Percentiles rank a stretch among this genome's conserved stretches.
These are phyloP conservation scores for Drosophila nigricruria DNA, from an alignment of 2,888 invertebrate genomes.

Conservation along the genomic window DNA sequence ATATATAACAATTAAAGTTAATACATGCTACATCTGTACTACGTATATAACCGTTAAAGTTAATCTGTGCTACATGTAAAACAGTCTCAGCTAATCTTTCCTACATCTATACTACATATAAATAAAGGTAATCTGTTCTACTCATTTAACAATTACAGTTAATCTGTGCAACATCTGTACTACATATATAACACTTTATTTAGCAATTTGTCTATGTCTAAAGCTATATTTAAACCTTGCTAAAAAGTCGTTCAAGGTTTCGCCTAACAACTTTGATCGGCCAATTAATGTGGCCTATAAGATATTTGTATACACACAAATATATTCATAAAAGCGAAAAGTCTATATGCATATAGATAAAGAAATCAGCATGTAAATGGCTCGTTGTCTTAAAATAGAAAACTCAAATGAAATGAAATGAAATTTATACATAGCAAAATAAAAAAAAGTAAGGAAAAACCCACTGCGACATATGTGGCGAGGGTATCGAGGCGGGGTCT, in stretches of 20 bases:
- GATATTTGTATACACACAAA: conserved; percentile 12
- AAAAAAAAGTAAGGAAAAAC: conserved; percentile 39
- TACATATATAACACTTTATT: not conserved
- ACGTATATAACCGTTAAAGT: not conserved
- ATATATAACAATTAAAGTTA: not conserved
- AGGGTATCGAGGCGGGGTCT: not conserved
- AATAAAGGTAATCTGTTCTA: not conserved
- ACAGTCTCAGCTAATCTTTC: not conserved
- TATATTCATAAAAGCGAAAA: conserved; percentile 12
- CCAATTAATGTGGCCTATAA: conserved; percentile 31
- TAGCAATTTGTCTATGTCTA: not conserved
- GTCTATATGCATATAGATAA: conserved; percentile 25
- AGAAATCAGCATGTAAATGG: conserved; percentile 33
- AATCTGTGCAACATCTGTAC: too few species aligned
- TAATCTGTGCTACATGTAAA: not conserved
- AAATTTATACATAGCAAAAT: conserved; percentile 18
- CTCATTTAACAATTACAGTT: not conserved
- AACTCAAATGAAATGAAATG: conserved; percentile 48
- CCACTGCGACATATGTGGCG: conserved; percentile 21
- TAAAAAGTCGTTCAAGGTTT: conserved; percentile 15
- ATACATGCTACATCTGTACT: not conserved
- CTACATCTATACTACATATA: not conserved
- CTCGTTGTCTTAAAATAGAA: conserved; percentile 62
- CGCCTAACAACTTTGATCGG: conserved; percentile 16
- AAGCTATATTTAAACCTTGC: conserved; percentile 2